Percentiles rank a stretch among this genome's conserved stretches.
phyloP scores from a whole-genome alignment of 2,888 invertebrate species.

The Hydrotaea diabolus region DNA sequence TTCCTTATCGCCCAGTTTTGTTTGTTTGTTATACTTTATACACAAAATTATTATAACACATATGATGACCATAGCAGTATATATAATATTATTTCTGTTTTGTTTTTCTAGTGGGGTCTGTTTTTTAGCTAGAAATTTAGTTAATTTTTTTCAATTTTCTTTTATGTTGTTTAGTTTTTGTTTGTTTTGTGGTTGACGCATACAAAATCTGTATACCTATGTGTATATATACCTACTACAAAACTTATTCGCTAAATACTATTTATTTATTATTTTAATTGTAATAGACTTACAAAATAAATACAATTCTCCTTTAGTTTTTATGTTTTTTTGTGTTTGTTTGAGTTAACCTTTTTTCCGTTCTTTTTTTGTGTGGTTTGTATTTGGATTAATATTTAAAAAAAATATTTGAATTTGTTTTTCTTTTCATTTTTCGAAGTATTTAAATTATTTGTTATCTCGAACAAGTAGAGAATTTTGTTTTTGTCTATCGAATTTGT shows the following conservation, averaged over 20 bases:
- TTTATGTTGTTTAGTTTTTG: constrained; percentile 27
- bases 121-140: constrained; percentile 31
- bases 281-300: constrained; percentile 39
- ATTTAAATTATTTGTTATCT: background rate
- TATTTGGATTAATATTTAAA: background rate
- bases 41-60: constrained; percentile 46
- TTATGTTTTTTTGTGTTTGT: constrained; percentile 68
- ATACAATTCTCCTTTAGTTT: constrained; percentile 68
- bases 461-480: background rate
- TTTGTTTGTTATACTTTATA: constrained; percentile 58
- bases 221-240: constrained; percentile 62
- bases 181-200: constrained; percentile 47
- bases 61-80: constrained; percentile 62
- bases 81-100: constrained; percentile 58
- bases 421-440: constrained; percentile 39
- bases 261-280: constrained; percentile 43
- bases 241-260: constrained; percentile 55
- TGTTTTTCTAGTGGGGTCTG: constrained; percentile 43
- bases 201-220: no score
- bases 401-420: background rate
- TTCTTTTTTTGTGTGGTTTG: constrained; percentile 53
- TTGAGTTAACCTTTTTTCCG: constrained; percentile 39
- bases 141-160: constrained; percentile 28
- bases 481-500: constrained; percentile 14
- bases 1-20: constrained; percentile 63